Evolutionary conservation across 2,113 vertebrate species (phyloP), one percentile per base, ranked within the genome.

Genomic region (Hirundichthys speculiger): DNA sequence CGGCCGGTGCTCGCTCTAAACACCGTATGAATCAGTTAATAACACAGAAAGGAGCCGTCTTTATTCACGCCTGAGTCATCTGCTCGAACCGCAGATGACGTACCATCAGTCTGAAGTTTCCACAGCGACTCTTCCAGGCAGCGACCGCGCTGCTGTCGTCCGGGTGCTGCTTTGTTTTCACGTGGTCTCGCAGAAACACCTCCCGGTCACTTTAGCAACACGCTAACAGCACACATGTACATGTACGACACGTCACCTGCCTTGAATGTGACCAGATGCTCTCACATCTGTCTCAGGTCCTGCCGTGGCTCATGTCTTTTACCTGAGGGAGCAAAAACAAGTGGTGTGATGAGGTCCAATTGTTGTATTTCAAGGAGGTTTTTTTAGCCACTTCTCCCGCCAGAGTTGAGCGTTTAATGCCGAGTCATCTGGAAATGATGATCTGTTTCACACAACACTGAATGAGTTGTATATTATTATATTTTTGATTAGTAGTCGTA

Each of bases 341-440:
- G 63, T 54, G 61, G 73, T 56, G 65, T 5, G 64, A 76, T 80
- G 75, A 73, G 86, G 79, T 89, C 89, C 87, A 89, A 88, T 74
- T 62, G 27, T 66, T 72, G 43, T 66, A 59, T 73, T 74, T 63
- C 70, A 22, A 54, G 54, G 67, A 65, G 52, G n/a, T n/a, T n/a
- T 27, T 5, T 16, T 24, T 15, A 40, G 48, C 41, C 59, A 27
- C 15, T n/a, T n/a, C 49, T 59, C 20, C 39, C 48, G 24, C 45
- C 41, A 51, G 20, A 64, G 22, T 60, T 48, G 52, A 69, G 48
- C 53, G 59, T 69, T 50, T 39, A 34, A 43, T 42, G 51, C 13
- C 16, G 15, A 22, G 57, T 48, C 25, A 39, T 42, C 11, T 34
- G 52, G 49, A 43, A 49, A 55, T 65, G 38, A 22, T 64, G 62